A percentile compares a stretch with the other conserved stretches of the same genome.
These are phyloP conservation scores for Drosophila putrida DNA, from an alignment of 2,888 invertebrate species.

Conservation along the genomic window DNA sequence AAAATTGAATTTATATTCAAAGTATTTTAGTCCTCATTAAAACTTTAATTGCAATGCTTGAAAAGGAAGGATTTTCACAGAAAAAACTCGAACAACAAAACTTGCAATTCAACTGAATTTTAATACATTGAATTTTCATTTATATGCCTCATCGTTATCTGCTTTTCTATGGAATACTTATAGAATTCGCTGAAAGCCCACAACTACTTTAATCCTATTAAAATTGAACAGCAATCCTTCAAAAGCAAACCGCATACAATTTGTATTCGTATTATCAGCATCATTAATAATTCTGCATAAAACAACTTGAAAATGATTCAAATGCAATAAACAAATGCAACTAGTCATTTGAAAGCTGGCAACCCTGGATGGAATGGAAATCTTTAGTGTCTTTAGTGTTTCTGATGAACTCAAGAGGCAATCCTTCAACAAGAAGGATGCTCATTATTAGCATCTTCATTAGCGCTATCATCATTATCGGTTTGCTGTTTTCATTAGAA, in stretches of 20 bases:
- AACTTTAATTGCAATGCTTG: too few relatives aligned
- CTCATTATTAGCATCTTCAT: slow-evolving; percentile 10
- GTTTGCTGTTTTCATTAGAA: slow-evolving; percentile 27
- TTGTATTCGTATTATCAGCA: neutral
- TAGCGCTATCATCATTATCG: neutral
- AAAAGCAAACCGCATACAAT: neutral
- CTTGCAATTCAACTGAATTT: too few relatives aligned
- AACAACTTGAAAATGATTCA: neutral
- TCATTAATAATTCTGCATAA: neutral
- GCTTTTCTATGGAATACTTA: neutral
- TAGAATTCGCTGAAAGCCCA: neutral
- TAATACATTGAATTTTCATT: too few relatives aligned
- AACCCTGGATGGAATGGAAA: neutral
- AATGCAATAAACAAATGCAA: neutral
- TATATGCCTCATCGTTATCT: too few relatives aligned
- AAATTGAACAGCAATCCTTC: neutral
- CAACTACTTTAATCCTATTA: neutral
- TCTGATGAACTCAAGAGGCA: neutral
- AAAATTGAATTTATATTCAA: too few relatives aligned
- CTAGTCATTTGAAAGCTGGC: neutral
- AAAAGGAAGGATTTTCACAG: too few relatives aligned
- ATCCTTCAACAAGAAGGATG: neutral
- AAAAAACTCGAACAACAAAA: too few relatives aligned
- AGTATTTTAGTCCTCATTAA: too few relatives aligned
- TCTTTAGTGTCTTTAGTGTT: neutral